These are phyloP conservation scores for Eurystomus gularis DNA, from an alignment of 2,113 vertebrate genomes.

Conservation along the genomic window DNA sequence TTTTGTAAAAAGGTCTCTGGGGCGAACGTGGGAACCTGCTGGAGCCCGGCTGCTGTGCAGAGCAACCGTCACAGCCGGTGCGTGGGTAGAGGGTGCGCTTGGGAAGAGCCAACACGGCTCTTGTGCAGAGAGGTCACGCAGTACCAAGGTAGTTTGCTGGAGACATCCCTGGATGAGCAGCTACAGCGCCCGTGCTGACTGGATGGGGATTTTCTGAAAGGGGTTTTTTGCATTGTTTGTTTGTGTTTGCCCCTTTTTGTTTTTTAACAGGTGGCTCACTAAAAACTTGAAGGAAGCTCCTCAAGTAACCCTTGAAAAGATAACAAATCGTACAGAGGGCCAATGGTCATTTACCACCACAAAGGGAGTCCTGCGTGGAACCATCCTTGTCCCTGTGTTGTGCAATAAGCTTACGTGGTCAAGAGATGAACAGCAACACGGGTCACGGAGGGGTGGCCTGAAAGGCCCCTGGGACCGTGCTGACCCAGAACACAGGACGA, in stretches of 20 bases:
- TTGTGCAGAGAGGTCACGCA: background rate
- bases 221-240: background rate
- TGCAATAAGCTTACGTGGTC: fast-evolving
- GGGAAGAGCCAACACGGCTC: background rate
- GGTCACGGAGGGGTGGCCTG: background rate
- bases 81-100: background rate
- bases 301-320: background rate
- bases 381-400: background rate
- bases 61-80: background rate
- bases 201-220: background rate
- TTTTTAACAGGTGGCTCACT: background rate
- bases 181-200: background rate
- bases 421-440: fast-evolving
- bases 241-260: background rate
- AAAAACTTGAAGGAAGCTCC: background rate
- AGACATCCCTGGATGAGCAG: background rate
- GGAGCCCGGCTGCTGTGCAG: background rate
- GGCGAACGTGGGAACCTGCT: background rate
- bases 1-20: background rate
- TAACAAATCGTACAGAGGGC: background rate
- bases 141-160: background rate
- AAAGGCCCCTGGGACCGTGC: background rate
- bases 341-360: background rate
- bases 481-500: background rate
- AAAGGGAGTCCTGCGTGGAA: background rate